Conservation (phyloP, 2,113 vertebrate species). For the Pristiophorus japonicus region DNA sequence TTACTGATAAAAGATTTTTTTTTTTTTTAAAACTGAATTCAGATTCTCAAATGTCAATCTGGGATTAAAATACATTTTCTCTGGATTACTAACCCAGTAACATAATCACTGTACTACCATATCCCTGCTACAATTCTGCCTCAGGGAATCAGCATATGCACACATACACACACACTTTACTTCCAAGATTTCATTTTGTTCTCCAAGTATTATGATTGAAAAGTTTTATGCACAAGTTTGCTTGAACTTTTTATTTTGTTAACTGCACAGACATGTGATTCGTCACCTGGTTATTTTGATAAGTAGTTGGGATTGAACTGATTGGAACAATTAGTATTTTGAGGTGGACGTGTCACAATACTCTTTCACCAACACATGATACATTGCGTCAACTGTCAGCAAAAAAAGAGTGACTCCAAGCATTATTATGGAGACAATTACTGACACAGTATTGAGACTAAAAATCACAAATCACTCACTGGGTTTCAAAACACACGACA, state of each 20-base stretch:
- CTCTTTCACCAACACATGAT: too few species aligned
- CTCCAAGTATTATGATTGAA: background rate
- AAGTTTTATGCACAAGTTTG: background rate
- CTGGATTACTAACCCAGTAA: background rate
- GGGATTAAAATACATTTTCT: background rate
- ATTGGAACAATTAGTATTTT: slow-evolving; percentile 11
- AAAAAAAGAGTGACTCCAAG: background rate
- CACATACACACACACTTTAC: background rate
- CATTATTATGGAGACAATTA: slow-evolving; percentile 6
- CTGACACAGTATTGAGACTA: background rate
- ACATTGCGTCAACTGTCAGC: too few species aligned
- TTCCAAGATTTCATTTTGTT: background rate
- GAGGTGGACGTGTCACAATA: background rate
- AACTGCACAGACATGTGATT: background rate
- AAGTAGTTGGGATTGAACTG: background rate
- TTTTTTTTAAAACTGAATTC: background rate
- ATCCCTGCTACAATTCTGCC: background rate
- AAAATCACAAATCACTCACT: slow-evolving; percentile 12
- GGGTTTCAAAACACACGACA: slow-evolving; percentile 14
- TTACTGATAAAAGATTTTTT: background rate
- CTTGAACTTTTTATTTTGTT: background rate
- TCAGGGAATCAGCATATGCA: background rate
- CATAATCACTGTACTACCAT: background rate
- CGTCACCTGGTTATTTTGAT: background rate
- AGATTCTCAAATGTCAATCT: background rate